Evolutionary conservation across 2,113 vertebrate genomes (phyloP).

Genomic region (Rhinoderma darwinii): DNA sequence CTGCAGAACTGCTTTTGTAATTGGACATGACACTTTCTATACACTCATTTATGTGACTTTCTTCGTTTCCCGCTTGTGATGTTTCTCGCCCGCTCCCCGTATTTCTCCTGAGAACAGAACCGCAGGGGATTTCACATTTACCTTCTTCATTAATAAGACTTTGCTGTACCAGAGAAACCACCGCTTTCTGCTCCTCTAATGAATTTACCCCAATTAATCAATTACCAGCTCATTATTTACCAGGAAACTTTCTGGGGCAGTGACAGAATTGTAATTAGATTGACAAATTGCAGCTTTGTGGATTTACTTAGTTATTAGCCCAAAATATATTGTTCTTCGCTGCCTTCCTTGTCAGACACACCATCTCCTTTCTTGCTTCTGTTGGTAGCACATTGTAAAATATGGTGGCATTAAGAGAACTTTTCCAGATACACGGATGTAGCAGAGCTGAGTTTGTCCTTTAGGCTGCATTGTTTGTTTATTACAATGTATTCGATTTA

Average conservation of each 20-base stretch:
- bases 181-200: not conserved
- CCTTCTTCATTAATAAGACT: not conserved
- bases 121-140: constrained; percentile 13
- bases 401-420: not conserved
- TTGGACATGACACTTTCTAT: too few relatives aligned
- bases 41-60: too few relatives aligned
- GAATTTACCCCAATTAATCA: constrained; percentile 16
- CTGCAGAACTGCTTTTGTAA: too few relatives aligned
- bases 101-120: not conserved
- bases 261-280: constrained; percentile 34
- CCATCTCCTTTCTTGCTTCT: not conserved
- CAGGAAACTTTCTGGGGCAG: not conserved
- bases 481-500: too few relatives aligned
- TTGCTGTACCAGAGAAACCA: not conserved
- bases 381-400: not conserved
- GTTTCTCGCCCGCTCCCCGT: not conserved
- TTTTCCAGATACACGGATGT: too few relatives aligned
- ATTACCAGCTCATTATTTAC: constrained; percentile 36
- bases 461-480: too few relatives aligned
- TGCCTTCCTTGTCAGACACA: not conserved
- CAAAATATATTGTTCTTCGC: not conserved
- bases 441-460: too few relatives aligned
- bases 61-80: not conserved
- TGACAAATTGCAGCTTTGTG: constrained; percentile 17
- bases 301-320: not conserved